Conservation (phyloP, 2,888 invertebrate genomes). For the Drosophila borealis region DNA sequence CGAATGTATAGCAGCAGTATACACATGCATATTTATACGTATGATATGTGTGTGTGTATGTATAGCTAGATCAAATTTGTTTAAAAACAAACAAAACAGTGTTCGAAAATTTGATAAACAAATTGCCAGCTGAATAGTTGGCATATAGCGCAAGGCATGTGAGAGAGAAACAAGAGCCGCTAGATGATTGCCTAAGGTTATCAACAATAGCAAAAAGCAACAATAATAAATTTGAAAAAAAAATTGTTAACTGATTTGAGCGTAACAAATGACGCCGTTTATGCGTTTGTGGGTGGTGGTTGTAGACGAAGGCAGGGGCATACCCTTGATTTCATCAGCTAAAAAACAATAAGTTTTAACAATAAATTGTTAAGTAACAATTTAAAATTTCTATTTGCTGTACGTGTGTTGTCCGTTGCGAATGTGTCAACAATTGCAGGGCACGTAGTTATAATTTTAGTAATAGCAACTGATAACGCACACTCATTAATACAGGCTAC, state of each 20-base stretch:
- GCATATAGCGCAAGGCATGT: constrained; percentile 39
- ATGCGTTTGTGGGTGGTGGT: constrained; percentile 1
- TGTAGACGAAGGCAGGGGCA: constrained; percentile 3
- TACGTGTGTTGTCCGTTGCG: constrained; percentile 52
- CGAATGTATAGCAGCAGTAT: constrained; percentile 29
- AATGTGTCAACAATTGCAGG: constrained; percentile 38
- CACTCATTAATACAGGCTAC: constrained; percentile 1
- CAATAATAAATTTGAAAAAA: constrained; percentile 46
- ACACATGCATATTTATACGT: constrained; percentile 16
- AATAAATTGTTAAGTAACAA: constrained; percentile 39
- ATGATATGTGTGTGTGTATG: constrained; percentile 3
- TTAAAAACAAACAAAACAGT: constrained; percentile 43
- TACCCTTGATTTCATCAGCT: constrained; percentile 31
- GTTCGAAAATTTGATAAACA: constrained; percentile 41
- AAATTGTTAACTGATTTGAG: constrained; percentile 60
- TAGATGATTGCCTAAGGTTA: constrained; percentile 55
- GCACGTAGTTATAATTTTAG: constrained; percentile 30
- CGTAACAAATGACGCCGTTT: constrained; percentile 54
- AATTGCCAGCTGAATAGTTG: constrained; percentile 41
- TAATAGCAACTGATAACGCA: constrained; percentile 40
- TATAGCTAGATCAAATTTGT: constrained; percentile 43
- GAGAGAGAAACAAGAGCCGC: constrained; percentile 25
- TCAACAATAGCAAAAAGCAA: constrained; percentile 47
- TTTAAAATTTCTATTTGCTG: constrained; percentile 32
- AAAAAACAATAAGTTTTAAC: constrained; percentile 6